A percentile compares a stretch with the other conserved stretches of the same genome.
phyloP scores from a whole-genome alignment of 2,888 invertebrate genomes.

The Drosophila percnosoma region DNA sequence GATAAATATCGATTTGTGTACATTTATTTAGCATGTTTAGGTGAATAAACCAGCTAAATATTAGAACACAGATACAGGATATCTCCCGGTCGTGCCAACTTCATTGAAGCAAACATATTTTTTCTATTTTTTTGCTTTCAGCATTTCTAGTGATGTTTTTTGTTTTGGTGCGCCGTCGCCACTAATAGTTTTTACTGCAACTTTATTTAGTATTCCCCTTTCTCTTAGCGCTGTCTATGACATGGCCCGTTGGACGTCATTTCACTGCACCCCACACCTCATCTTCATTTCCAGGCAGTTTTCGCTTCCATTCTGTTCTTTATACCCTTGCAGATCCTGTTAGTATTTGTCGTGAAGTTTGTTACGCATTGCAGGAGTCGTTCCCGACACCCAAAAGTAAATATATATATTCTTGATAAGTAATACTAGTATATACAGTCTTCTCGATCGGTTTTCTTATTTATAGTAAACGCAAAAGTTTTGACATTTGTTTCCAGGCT shows the following conservation, averaged over 20 bases:
- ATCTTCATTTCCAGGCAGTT: conserved; percentile 57
- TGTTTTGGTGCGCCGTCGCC: conserved; percentile 41
- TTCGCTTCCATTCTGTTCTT: conserved; percentile 31
- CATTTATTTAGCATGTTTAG: background rate
- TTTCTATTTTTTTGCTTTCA: conserved; percentile 29
- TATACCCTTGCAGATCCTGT: background rate
- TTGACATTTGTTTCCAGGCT: background rate
- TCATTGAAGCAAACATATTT: background rate
- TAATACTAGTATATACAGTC: background rate
- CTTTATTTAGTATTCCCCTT: conserved; percentile 65
- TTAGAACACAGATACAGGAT: background rate
- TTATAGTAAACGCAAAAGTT: background rate
- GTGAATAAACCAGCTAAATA: background rate
- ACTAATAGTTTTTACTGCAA: conserved; percentile 71
- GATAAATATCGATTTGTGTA: background rate
- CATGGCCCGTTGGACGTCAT: conserved; percentile 24
- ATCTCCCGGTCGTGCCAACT: background rate
- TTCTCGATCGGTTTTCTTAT: background rate
- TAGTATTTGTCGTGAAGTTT: background rate
- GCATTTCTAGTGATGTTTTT: conserved; percentile 55
- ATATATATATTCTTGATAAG: background rate
- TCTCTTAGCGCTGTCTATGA: conserved; percentile 32
- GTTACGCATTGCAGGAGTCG: background rate
- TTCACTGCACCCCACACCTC: background rate
- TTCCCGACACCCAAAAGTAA: background rate